These are phyloP conservation scores for Pterois miles DNA, from an alignment of 2,797 vertebrate species.

Conservation along the genomic window DNA sequence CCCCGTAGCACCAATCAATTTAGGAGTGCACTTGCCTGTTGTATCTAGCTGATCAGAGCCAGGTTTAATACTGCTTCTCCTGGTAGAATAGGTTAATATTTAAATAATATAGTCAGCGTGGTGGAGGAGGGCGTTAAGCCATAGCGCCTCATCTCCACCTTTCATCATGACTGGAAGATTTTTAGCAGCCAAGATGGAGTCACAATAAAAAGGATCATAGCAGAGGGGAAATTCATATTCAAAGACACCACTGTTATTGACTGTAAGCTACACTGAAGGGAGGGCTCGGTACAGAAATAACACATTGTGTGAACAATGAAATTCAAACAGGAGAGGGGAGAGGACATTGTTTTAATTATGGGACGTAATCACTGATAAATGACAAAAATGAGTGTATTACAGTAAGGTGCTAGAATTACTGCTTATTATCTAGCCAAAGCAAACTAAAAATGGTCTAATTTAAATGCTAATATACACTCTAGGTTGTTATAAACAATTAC, in stretches of 20 bases:
- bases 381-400: not conserved
- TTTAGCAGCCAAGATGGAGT: conserved; percentile 40
- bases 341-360: not conserved
- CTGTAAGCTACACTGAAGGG: conserved; percentile 5
- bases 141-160: conserved; percentile 16
- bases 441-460: not conserved
- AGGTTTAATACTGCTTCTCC: conserved; percentile 39
- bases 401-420: conserved; percentile 10
- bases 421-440: not conserved
- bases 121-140: conserved; percentile 13
- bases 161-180: conserved; percentile 43
- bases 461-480: not conserved
- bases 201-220: conserved; percentile 40
- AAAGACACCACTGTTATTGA: conserved; percentile 34
- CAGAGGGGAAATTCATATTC: conserved; percentile 38
- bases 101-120: conserved; percentile 18
- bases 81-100: conserved; percentile 37
- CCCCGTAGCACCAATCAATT: conserved; percentile 29
- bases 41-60: conserved; percentile 35
- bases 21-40: conserved; percentile 46
- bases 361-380: conserved; percentile 1
- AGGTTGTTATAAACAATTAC: conserved; percentile 22
- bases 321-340: conserved; percentile 4
- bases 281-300: not conserved
- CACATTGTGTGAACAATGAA: conserved; percentile 9